Conservation (phyloP, 2,113 vertebrate species). For the Petrocephalus zakoni region DNA sequence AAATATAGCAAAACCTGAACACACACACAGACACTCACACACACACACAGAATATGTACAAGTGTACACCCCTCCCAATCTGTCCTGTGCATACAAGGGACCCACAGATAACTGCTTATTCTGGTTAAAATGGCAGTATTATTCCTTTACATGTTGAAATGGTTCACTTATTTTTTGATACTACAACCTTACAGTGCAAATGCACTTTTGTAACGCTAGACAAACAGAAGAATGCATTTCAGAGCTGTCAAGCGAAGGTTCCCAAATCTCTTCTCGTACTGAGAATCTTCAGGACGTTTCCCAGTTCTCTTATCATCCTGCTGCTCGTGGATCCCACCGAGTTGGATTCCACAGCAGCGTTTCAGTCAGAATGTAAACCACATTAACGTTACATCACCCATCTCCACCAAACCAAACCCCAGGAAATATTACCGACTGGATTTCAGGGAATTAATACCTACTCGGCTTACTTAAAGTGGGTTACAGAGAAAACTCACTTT, state of each 20-base stretch:
- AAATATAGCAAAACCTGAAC: too few species aligned
- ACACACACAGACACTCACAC: not conserved
- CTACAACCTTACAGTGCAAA: not conserved
- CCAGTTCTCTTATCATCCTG: not conserved
- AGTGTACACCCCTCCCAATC: not conserved
- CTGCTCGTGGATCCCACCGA: not conserved
- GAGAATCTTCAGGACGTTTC: not conserved
- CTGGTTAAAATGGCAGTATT: not conserved
- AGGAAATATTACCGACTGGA: not conserved
- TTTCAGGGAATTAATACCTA: not conserved
- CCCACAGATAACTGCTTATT: not conserved
- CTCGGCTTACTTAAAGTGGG: not conserved
- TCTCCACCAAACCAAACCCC: not conserved
- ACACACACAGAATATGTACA: not conserved
- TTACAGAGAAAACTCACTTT: not conserved
- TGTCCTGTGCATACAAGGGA: not conserved
- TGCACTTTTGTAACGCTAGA: not conserved
- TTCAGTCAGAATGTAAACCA: not conserved
- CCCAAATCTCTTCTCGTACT: not conserved
- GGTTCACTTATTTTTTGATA: not conserved
- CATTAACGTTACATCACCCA: not conserved
- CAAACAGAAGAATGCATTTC: not conserved
- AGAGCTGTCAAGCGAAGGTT: not conserved
- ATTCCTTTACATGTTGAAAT: not conserved
- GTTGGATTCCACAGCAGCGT: not conserved